These are phyloP conservation scores for Cephus runcator DNA, from an alignment of 2,888 invertebrate genomes.

Conservation along the genomic window DNA sequence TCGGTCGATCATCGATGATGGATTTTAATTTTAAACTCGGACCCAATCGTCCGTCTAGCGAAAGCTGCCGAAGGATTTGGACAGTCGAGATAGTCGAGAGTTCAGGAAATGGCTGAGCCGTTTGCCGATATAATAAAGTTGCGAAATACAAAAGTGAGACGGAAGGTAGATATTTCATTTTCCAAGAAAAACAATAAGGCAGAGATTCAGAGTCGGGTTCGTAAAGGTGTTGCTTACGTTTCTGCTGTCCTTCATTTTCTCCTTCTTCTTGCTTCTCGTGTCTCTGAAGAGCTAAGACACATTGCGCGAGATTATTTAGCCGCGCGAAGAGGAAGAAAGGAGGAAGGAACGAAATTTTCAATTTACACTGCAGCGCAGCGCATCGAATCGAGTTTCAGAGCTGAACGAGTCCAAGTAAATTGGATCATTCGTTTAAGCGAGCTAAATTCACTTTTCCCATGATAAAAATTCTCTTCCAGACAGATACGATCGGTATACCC, in stretches of 20 bases:
- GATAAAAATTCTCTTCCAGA: background rate
- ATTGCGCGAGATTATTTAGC: background rate
- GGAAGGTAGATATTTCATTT: background rate
- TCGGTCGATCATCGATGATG: background rate
- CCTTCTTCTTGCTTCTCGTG: background rate
- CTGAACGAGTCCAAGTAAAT: background rate
- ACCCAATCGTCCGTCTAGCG: background rate
- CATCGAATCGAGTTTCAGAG: background rate
- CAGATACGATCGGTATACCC: background rate
- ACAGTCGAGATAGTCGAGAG: background rate
- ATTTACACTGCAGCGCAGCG: background rate
- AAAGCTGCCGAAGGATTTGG: too few relatives aligned
- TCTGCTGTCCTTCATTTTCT: background rate
- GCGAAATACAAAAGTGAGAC: background rate
- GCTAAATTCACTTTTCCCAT: background rate
- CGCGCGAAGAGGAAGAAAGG: background rate
- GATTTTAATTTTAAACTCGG: background rate
- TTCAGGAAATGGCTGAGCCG: background rate
- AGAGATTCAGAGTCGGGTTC: background rate
- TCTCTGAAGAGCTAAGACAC: background rate
- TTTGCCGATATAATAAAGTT: background rate
- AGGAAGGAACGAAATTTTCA: background rate
- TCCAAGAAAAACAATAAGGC: background rate
- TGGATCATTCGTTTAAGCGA: background rate
- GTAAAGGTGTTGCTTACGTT: background rate